phyloP scores from a whole-genome alignment of 2,113 vertebrate genomes.

The Syngnathus floridae region DNA sequence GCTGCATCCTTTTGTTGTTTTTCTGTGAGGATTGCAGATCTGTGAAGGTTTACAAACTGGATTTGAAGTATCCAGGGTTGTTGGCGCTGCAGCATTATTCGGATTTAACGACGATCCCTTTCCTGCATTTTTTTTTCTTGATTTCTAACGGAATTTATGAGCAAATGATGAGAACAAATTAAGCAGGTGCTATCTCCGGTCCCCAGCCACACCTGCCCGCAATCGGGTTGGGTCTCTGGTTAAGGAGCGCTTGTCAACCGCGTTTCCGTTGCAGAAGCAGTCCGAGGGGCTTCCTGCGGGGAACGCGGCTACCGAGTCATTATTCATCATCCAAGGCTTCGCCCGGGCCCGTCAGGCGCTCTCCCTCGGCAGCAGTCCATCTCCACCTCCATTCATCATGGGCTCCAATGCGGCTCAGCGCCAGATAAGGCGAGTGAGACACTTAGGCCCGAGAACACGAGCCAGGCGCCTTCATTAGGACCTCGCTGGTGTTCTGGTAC shows the following conservation, averaged over 20 bases:
- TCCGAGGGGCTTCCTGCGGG: slow-evolving; percentile 52
- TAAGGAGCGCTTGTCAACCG: slow-evolving; percentile 53
- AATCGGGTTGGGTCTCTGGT: slow-evolving; percentile 45
- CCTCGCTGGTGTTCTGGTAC: slow-evolving; percentile 31
- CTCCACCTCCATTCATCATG: slow-evolving; percentile 65
- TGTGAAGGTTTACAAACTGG: too few relatives aligned
- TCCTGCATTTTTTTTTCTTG: background rate
- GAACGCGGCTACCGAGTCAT: slow-evolving; percentile 49
- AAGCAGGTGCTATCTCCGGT: slow-evolving; percentile 41
- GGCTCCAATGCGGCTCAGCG: slow-evolving; percentile 57
- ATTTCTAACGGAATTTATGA: slow-evolving; percentile 20
- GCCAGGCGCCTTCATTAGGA: slow-evolving; percentile 48
- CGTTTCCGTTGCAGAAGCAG: slow-evolving; percentile 56
- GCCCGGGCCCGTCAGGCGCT: slow-evolving; percentile 45
- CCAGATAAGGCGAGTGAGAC: slow-evolving; percentile 34
- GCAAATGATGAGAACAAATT: slow-evolving; percentile 41
- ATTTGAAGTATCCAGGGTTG: too few relatives aligned
- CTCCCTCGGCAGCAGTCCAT: slow-evolving; percentile 66
- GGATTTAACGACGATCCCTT: background rate
- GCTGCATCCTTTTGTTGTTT: too few relatives aligned
- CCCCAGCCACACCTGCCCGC: slow-evolving; percentile 35
- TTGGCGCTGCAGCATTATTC: too few relatives aligned
- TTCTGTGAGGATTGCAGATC: too few relatives aligned
- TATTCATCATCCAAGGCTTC: slow-evolving; percentile 66
- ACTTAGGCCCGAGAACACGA: slow-evolving; percentile 33